Base-by-base conservation (phyloP, 1,140 invertebrate species). In the Semibalanus balanoides region DNA sequence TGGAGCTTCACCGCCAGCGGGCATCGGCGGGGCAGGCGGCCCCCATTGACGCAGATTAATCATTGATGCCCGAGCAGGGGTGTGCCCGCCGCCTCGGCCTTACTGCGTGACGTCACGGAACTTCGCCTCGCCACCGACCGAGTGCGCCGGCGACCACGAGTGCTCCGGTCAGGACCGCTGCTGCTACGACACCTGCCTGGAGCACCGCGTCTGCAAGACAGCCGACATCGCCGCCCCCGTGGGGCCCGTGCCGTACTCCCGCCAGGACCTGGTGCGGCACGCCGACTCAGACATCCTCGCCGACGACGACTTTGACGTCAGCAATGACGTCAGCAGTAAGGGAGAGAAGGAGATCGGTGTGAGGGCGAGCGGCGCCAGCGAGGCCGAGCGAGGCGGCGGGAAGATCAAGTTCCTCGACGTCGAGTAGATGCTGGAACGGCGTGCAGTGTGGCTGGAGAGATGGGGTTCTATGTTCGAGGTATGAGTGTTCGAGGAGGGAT, bases 151-250 rank as follows among this genome's bases (percentile, higher is more conserved):
- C 25, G 25, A 72, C 29, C 9, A 11, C 29, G 70, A 72, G 70
- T 72, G 70, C 70, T 29, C 28, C 3, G 11, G 0, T 1, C 3
- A 9, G 70, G 70, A 72, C 70, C n/a, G 9, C 3, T 72, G 70
- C 29, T 72, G 70, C 29, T 29, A 0, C 70, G 70, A 72, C 70
- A 72, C 70, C 11, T 72, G 70, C 29, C 70, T 72, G 70, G 11
- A 30, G n/a, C 70, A 72, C 29, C 70, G 70, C 28, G 70, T 72
- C 28, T 72, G 70, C 70, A 72, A 72, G 29, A 72, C 70, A 9
- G n/a, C 70, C 70, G 70, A 72, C 70, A 27, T 72, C 25, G 70
- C 70, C 29, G 70, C 28, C 19, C 70, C 70, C 9, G 11, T 72
- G n/a, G 70, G n/a, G 3, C 69, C 69, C 25, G 25, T n/a, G 25